phyloP scores from a whole-genome alignment of 2,797 vertebrate species.

The Trachurus trachurus region DNA sequence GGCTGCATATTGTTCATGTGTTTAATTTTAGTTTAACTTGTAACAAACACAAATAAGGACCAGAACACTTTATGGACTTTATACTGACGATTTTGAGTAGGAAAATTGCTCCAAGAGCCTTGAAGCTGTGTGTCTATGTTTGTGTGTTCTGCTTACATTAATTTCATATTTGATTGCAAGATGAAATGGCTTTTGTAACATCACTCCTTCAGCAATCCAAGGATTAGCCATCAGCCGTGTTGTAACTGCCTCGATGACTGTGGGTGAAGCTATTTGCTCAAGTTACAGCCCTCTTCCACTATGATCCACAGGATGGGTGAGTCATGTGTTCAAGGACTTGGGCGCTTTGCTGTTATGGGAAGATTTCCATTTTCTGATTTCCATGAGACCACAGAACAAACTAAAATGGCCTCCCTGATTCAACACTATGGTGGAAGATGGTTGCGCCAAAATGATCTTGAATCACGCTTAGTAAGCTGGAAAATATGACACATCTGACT shows the following conservation, averaged over 20 bases:
- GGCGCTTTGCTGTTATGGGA: conserved; percentile 76
- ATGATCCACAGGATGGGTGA: conserved; percentile 84
- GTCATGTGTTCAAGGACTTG: conserved; percentile 82
- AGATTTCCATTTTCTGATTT: conserved; percentile 87
- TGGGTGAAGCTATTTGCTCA: conserved; percentile 74
- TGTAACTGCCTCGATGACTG: conserved; percentile 60
- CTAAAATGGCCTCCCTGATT: conserved; percentile 84
- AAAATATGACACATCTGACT: conserved; percentile 75
- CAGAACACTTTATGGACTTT: conserved; percentile 9
- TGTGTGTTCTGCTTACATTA: not conserved
- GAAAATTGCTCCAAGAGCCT: not conserved
- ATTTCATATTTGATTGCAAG: conserved; percentile 25
- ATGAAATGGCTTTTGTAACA: conserved; percentile 32
- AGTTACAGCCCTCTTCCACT: conserved; percentile 78
- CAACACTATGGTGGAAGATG: conserved; percentile 60
- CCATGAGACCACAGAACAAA: conserved; percentile 80
- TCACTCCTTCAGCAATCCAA: conserved; percentile 61
- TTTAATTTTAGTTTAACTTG: conserved; percentile 63
- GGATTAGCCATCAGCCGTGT: conserved; percentile 59
- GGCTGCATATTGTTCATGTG: conserved; percentile 81
- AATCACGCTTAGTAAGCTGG: conserved; percentile 66
- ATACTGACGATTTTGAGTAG: not conserved
- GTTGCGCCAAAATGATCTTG: conserved; percentile 60
- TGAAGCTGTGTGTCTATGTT: not conserved
- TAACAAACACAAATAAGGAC: conserved; percentile 55